phyloP scores from a whole-genome alignment of 1,140 invertebrate genomes.

The Drosophila ironensis region DNA sequence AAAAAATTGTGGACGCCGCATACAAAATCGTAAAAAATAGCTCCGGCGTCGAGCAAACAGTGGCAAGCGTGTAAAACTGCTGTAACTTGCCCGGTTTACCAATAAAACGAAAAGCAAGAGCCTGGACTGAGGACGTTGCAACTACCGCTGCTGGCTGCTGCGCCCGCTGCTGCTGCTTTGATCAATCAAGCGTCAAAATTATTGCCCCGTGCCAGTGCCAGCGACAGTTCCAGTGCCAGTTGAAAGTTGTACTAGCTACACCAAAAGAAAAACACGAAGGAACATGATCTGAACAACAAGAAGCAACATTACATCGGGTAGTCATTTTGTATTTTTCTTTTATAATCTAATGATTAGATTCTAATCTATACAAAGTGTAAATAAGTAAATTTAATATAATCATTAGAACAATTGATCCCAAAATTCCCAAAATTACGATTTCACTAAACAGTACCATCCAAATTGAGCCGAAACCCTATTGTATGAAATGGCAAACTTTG shows the following conservation, averaged over 20 bases:
- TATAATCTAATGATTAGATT: too few relatives aligned
- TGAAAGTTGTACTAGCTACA: conserved; percentile 17
- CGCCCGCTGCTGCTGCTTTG: conserved; percentile 60
- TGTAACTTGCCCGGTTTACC: conserved; percentile 48
- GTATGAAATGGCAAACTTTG: too few relatives aligned
- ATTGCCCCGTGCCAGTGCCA: conserved; percentile 59
- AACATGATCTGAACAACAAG: too few relatives aligned
- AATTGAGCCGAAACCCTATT: too few relatives aligned
- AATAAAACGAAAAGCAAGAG: conserved; percentile 47
- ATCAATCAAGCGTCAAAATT: conserved; percentile 79
- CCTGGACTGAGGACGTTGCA: conserved; percentile 7
- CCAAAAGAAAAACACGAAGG: neutral
- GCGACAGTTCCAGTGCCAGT: conserved; percentile 26
- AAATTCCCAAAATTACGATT: too few relatives aligned
- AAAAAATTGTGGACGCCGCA: conserved; percentile 27
- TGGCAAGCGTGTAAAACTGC: conserved; percentile 57
- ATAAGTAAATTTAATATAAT: too few relatives aligned
- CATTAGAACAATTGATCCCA: too few relatives aligned
- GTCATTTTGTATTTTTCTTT: too few relatives aligned
- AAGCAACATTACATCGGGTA: too few relatives aligned
- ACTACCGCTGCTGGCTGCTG: conserved; percentile 9
- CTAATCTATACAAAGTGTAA: too few relatives aligned
- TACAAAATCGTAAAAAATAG: conserved; percentile 26
- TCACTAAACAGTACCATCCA: too few relatives aligned
- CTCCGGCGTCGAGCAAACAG: conserved; percentile 17